Conservation (phyloP, 2,113 vertebrate genomes). For the Boleophthalmus pectinirostris region DNA sequence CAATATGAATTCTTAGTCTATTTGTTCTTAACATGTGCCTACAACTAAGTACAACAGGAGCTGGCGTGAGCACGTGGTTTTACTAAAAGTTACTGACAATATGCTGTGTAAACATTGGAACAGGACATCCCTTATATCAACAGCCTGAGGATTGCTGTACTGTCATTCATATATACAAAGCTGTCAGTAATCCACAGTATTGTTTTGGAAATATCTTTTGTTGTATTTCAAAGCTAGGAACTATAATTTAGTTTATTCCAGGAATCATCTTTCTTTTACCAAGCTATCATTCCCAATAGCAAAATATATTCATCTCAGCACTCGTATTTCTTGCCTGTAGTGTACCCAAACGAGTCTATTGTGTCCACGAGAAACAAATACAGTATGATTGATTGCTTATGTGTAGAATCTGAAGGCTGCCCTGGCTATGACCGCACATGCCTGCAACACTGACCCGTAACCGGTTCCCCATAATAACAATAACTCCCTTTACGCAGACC, state of each 20-base stretch:
- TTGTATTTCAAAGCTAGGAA: too few species aligned
- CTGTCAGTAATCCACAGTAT: not conserved
- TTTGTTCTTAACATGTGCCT: not conserved
- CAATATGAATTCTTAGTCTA: too few species aligned
- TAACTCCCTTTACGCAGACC: not conserved
- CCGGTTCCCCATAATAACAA: not conserved
- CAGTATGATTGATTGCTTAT: not conserved
- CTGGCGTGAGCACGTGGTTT: not conserved
- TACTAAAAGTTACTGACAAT: not conserved
- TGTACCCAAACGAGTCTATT: not conserved
- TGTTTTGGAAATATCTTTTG: not conserved
- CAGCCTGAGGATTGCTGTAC: not conserved
- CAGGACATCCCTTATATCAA: not conserved
- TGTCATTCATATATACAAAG: not conserved
- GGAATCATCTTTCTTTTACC: not conserved
- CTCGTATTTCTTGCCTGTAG: not conserved
- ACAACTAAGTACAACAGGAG: not conserved
- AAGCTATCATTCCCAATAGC: not conserved
- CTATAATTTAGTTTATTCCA: not conserved
- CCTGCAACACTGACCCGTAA: not conserved
- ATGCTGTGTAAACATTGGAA: not conserved
- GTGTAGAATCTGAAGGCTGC: constrained; percentile 4
- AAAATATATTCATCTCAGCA: not conserved
- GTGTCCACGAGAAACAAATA: not conserved
- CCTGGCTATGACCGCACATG: not conserved